Evolutionary conservation across 2,888 invertebrate genomes (phyloP), one percentile per base, ranked within the genome.

Genomic region (Mongoloraphidia duomilia): DNA sequence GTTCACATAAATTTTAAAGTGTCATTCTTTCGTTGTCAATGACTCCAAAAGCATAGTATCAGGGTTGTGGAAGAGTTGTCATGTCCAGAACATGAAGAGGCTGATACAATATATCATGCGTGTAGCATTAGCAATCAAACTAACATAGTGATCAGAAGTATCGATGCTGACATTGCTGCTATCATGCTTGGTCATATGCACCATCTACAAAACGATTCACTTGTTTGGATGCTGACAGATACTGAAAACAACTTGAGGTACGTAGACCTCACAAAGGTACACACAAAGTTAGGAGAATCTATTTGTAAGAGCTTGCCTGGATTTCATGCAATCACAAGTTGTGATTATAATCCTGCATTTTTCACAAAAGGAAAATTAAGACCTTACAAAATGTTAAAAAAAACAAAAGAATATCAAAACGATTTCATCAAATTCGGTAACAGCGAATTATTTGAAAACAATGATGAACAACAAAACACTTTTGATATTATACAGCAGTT

Each of bases 1-100:
- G 54, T 59, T 47, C 41, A 37, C 34, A 51, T 58, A 2, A 54
- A 44, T 36, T 41, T 48, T 41, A 48, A 13, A 43, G 14, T 56
- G 52, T 52, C 51, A 56, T 58, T 49, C 58, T 54, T 56, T 61
- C 59, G 33, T 56, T 58, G 54, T 41, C 56, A 46, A 41, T 35
- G 40, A 53, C 53, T 12, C 41, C 9, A 45, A 12, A 34, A 14
- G 41, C 40, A 43, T 46, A 9, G 38, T 47, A 46, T 46, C 46
- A 17, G n/a, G 12, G 41, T 53, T 36, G 34, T 49, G 42, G 10
- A 51, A 13, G 35, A 36, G 14, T 51, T 50, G 34, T 52, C 34
- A 35, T 57, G 54, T 33, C 14, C 50, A 49, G 39, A 44, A 35
- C 53, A 55, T 26, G 54, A 55, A 49, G 54, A 55, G 43, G 55